These are phyloP conservation scores for Echinops telfairi DNA, from an alignment of 2,113 vertebrate genomes.

Conservation along the genomic window DNA sequence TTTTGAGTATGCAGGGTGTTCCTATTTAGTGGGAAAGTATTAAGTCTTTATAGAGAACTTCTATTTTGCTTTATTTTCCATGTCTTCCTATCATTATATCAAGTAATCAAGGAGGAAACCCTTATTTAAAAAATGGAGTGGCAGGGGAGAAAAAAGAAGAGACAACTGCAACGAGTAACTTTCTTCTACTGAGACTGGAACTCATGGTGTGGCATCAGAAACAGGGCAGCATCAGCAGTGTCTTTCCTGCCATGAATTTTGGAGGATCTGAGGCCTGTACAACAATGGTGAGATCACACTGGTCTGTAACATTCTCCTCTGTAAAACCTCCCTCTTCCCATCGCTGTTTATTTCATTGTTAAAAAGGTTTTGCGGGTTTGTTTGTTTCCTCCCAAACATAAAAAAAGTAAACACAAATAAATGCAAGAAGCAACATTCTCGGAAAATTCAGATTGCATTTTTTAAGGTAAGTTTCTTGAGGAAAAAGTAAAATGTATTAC, in stretches of 20 bases:
- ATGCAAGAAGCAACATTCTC: not conserved
- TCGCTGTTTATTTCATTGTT: not conserved
- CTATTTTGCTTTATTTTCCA: not conserved
- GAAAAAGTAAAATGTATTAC: not conserved
- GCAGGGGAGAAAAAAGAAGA: not conserved
- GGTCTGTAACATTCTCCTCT: not conserved
- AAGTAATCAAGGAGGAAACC: not conserved
- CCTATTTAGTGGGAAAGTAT: not conserved
- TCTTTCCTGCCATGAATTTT: not conserved
- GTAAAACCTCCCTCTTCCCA: not conserved
- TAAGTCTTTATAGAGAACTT: conserved; percentile 18
- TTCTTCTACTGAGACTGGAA: not conserved
- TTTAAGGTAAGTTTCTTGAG: not conserved
- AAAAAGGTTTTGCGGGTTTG: not conserved
- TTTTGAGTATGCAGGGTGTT: not conserved
- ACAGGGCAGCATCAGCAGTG: not conserved
- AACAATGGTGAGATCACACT: accelerated
- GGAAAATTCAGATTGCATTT: not conserved
- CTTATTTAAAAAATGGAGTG: not conserved
- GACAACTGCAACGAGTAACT: not conserved
- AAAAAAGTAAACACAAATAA: not conserved
- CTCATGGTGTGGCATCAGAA: not conserved
- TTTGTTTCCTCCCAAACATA: not conserved
- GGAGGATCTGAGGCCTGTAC: not conserved
- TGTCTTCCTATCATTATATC: not conserved